Base-by-base conservation (phyloP, 2,797 vertebrate genomes). In the Sebastes kiyomatsui region DNA sequence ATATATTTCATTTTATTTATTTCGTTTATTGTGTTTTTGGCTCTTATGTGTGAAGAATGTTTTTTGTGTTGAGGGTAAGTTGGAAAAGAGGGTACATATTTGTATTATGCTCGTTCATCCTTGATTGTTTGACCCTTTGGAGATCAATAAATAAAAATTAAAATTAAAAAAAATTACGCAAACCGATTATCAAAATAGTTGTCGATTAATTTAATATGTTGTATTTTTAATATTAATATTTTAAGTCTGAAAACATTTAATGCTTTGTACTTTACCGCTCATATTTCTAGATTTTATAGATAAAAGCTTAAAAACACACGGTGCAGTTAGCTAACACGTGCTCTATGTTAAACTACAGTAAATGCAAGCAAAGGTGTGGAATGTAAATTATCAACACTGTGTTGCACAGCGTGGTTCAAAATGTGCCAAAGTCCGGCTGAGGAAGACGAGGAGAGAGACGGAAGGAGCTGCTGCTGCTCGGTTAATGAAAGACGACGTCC, bases 401-500 rank as follows among this genome's bases (percentile, higher is more conserved):
- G 32, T 66, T 60, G 65, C 65, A 81, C 74, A 74, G 38, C 18
- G 27, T 67, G 67, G 61, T 83, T 84, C 18, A 56, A 70, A 35
- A 35, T 4, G 55, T 67, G 69, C 20, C 84, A 92, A 89, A 93
- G 92, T 93, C 90, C 72, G 7, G 60, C 62, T 66, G 59, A 66
- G 67, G 59, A 69, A 77, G 38, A 75, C 33, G 62, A 67, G 28
- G 22, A 46, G 23, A 52, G 33, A 69, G 32, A 16, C 2, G 61
- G 42, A 65, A 67, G 54, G 52, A 5, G 13, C 5, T 2, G 32
- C 12, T 28, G 67, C 12, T 28, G 67, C 75, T 91, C 64, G 88
- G 85, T 93, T 92, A 91, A 93, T 87, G 76, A 87, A 54, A 80
- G 56, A 89, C 42, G 20, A n/a, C 61, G 6, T 23, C 4, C 2